These are phyloP conservation scores for Drosophila ironensis DNA, from an alignment of 1,140 invertebrate genomes.

Conservation along the genomic window DNA sequence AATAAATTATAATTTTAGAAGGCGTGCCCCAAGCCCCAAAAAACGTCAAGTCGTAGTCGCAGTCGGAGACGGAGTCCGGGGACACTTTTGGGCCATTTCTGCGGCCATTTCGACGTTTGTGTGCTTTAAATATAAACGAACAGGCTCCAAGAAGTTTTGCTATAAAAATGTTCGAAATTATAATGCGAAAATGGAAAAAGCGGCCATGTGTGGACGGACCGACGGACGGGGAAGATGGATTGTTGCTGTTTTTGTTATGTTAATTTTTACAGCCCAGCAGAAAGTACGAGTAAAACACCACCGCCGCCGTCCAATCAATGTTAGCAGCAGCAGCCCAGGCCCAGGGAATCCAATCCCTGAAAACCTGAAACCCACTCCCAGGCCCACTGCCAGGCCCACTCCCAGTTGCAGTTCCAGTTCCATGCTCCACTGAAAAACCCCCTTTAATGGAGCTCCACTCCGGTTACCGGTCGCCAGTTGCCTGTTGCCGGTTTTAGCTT, in stretches of 20 bases:
- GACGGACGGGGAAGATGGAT: not conserved
- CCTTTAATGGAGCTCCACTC: conserved; percentile 10
- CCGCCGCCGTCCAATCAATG: conserved; percentile 25
- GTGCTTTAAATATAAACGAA: conserved; percentile 81
- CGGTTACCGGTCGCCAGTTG: not conserved
- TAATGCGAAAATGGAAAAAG: conserved; percentile 50
- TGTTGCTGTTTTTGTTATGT: conserved; percentile 51
- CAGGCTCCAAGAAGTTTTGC: conserved; percentile 72
- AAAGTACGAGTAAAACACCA: conserved; percentile 4
- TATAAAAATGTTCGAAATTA: conserved; percentile 60
- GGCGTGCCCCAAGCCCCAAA: conserved; percentile 40
- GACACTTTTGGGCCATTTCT: conserved; percentile 23
- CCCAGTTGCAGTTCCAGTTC: not conserved
- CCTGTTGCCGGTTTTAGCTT: too few relatives aligned
- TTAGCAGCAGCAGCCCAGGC: conserved; percentile 12
- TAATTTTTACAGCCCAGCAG: conserved; percentile 61
- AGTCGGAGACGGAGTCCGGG: not conserved
- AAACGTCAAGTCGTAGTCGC: not conserved
- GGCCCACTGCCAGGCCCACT: too few relatives aligned
- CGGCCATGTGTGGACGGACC: too few relatives aligned
- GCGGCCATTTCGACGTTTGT: conserved; percentile 65
- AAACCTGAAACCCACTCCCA: conserved; percentile 32
- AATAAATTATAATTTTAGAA: conserved; percentile 82
- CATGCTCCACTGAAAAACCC: conserved; percentile 5
- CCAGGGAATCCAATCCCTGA: not conserved